Evolutionary conservation across 2,888 invertebrate species (phyloP).

Genomic region (Ichneumoninae sp.): DNA sequence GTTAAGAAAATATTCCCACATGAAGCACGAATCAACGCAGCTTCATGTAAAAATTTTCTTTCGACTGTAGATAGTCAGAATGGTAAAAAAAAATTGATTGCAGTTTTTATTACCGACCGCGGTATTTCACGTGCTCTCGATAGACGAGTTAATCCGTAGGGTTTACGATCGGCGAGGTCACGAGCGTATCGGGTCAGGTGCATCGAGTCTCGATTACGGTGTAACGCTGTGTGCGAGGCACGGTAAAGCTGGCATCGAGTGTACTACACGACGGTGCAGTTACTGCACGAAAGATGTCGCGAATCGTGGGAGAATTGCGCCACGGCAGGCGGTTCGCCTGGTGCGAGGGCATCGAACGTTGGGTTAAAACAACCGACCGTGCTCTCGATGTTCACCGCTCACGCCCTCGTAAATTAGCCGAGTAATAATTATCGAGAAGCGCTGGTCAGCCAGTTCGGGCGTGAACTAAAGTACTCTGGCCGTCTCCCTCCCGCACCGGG

Average conservation of each 20-base stretch:
- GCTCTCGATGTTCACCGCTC: slow-evolving; percentile 24
- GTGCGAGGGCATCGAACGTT: slow-evolving; percentile 14
- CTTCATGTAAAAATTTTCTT: no score
- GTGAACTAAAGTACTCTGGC: slow-evolving; percentile 40
- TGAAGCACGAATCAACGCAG: no score
- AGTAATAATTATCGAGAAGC: slow-evolving; percentile 64
- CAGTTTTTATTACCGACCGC: background rate
- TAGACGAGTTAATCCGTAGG: slow-evolving; percentile 52
- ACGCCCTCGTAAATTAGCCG: slow-evolving; percentile 61
- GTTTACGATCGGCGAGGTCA: slow-evolving; percentile 62
- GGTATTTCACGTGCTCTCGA: slow-evolving; percentile 1
- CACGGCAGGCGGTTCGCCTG: slow-evolving; percentile 4
- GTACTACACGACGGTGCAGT: slow-evolving; percentile 26
- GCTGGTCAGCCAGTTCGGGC: slow-evolving; percentile 43
- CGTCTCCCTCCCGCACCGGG: background rate
- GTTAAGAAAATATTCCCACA: no score
- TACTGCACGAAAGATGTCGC: slow-evolving; percentile 43
- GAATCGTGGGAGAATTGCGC: slow-evolving; percentile 43
- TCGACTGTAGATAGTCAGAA: no score
- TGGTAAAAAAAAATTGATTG: background rate
- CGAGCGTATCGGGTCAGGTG: slow-evolving; percentile 54
- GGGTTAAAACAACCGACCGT: slow-evolving; percentile 48
- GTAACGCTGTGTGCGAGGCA: slow-evolving; percentile 7
- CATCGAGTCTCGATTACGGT: slow-evolving; percentile 60
- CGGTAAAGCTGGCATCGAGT: slow-evolving; percentile 23